Evolutionary conservation across 2,888 invertebrate genomes (phyloP), one percentile per base, ranked within the genome.

Genomic region (Elysia crispata): DNA sequence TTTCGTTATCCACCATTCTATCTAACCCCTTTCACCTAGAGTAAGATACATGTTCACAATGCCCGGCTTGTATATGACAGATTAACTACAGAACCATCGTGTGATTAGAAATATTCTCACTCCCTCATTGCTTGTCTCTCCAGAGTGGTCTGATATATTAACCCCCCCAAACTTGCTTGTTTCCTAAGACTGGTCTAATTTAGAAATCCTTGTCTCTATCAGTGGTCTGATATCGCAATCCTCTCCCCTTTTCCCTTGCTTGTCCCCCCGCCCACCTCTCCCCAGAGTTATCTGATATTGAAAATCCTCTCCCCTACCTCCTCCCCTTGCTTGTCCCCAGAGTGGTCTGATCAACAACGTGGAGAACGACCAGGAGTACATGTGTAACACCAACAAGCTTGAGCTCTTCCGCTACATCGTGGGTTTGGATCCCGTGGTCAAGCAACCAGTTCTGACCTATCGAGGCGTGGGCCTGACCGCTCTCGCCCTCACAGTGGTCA

Each of bases 401-500:
- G 87, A 86, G 31, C 83, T 83, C 18, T 88, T 87, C 72, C 85
- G 86, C 41, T 88, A 87, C 57, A 93, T 99, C 85, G 98, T 98
- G 77, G 98, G 98, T 69, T 96, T 96, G 90, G 96, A 96, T 87
- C 96, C 98, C 15, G 96, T 98, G 83, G 94, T 95, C 79, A 96
- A 96, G 0, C 95, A 96, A 78, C 97, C 98, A 20, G 97, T 97
- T 80, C 94, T 97, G 70, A 94, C 95, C 85, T 97, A 97, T 92
- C 94, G 77, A 18, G 95, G 91, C 50, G 89, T 95, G 86, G 95
- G 95, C 88, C 94, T 98, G 86, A 96, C 98, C 30, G 95, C 98
- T 28, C 96, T 99, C 62, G 97, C 97, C n/a, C 97, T 98, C 81
- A 98, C 98, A 28, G 97, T 98, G 77, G 98, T 98, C 54, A 97